phyloP scores from a whole-genome alignment of 1,140 invertebrate species.

The Atta cephalotes region DNA sequence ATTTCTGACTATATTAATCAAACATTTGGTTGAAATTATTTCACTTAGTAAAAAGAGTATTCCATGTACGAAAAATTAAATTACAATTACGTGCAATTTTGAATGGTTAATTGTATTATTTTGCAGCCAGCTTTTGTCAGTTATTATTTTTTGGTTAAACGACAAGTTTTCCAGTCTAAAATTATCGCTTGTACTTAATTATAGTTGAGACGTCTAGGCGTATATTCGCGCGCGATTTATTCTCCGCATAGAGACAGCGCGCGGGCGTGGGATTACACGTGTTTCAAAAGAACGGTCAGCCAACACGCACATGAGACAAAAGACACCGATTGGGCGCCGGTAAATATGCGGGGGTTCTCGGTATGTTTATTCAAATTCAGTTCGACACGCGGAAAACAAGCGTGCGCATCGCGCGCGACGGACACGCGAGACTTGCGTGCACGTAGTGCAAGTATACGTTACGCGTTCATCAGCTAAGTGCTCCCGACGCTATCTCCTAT shows the following conservation, averaged over 20 bases:
- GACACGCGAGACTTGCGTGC: slow-evolving; percentile 81
- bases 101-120: not conserved
- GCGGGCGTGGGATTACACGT: slow-evolving; percentile 52
- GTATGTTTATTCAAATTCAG: slow-evolving; percentile 71
- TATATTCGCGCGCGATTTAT: slow-evolving; percentile 36
- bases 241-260: not conserved
- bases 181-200: slow-evolving; percentile 19
- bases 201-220: not conserved
- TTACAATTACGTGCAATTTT: not conserved
- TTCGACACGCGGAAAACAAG: slow-evolving; percentile 70
- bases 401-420: slow-evolving; percentile 58
- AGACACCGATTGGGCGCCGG: slow-evolving; percentile 23
- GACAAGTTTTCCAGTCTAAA: not conserved
- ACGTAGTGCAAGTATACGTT: slow-evolving; percentile 66
- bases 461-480: slow-evolving; percentile 81
- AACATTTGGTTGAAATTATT: too few species aligned
- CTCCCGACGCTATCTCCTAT: slow-evolving; percentile 73
- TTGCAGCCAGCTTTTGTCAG: not conserved
- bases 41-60: too few species aligned
- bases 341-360: slow-evolving; percentile 1
- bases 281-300: slow-evolving; percentile 38
- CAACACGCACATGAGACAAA: slow-evolving; percentile 7
- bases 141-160: not conserved
- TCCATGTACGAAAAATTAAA: not conserved
- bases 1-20: not conserved